Conservation (phyloP, 2,113 vertebrate species). For the Columba livia region DNA sequence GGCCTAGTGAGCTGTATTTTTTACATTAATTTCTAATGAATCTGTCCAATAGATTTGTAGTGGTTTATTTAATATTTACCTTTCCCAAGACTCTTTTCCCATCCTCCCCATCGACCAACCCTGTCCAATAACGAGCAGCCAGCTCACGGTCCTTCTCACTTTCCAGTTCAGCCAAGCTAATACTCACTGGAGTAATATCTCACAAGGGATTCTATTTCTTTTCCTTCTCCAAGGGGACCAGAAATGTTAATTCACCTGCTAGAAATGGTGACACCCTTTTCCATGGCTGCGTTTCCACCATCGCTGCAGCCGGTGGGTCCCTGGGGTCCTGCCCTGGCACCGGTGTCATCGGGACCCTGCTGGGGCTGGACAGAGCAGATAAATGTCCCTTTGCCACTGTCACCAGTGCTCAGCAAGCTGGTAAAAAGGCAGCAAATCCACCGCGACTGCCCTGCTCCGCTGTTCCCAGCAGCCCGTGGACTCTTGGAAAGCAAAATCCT, state of each 20-base stretch:
- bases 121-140: neutral
- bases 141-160: neutral
- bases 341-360: fast-evolving
- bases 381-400: neutral
- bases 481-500: no score
- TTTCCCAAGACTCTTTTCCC: neutral
- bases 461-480: no score
- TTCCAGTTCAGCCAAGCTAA: neutral
- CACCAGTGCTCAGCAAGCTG: neutral
- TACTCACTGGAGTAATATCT: neutral
- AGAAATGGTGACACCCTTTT: neutral
- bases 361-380: neutral
- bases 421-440: neutral
- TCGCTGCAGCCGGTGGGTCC: fast-evolving
- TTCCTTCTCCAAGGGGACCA: neutral
- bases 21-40: neutral
- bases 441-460: neutral
- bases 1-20: neutral
- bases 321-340: neutral
- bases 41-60: neutral
- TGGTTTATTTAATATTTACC: neutral
- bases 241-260: neutral
- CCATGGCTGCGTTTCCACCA: neutral
- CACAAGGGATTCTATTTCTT: neutral
- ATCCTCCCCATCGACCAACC: neutral